Percentiles rank a stretch among this genome's conserved stretches.
Conservation (phyloP, 1,140 invertebrate genomes). For the Micrasema minimum region DNA sequence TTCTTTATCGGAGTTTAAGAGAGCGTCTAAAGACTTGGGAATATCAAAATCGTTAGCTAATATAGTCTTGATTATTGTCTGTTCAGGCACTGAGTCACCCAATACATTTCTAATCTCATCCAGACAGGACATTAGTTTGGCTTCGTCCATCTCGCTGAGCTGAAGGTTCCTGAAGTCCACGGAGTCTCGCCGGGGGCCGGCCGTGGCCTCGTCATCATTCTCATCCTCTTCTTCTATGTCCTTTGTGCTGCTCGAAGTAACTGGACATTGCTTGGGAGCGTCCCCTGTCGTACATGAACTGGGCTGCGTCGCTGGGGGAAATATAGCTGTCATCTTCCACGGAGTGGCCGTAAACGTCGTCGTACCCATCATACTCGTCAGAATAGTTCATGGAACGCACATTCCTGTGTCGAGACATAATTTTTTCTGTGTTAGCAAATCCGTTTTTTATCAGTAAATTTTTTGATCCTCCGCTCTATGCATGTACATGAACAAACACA, state of each 20-base stretch:
- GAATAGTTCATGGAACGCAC: slow-evolving; percentile 80
- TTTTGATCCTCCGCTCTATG: too few species aligned
- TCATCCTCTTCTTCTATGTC: slow-evolving; percentile 77
- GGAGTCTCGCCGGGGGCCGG: slow-evolving; percentile 58
- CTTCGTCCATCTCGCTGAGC: slow-evolving; percentile 75
- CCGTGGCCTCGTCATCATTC: slow-evolving; percentile 57
- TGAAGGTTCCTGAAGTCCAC: slow-evolving; percentile 64
- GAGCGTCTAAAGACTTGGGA: slow-evolving; percentile 76
- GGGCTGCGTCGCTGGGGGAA: slow-evolving; percentile 85
- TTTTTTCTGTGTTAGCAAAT: neutral
- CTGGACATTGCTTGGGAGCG: slow-evolving; percentile 77
- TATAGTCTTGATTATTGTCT: slow-evolving; percentile 74
- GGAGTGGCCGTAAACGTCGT: slow-evolving; percentile 92
- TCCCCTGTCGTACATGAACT: slow-evolving; percentile 88
- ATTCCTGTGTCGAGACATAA: slow-evolving; percentile 85
- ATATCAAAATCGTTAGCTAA: slow-evolving; percentile 78
- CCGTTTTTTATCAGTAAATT: too few species aligned
- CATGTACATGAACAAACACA: too few species aligned
- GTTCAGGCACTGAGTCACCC: slow-evolving; percentile 79
- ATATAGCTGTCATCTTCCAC: slow-evolving; percentile 89
- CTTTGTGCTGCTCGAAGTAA: slow-evolving; percentile 75
- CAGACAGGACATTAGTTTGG: slow-evolving; percentile 83
- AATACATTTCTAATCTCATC: slow-evolving; percentile 84
- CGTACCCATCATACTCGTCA: slow-evolving; percentile 90
- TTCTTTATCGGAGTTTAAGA: slow-evolving; percentile 69